Conservation (phyloP, 1,140 invertebrate genomes). For the Drosophila pseudoananassae region DNA sequence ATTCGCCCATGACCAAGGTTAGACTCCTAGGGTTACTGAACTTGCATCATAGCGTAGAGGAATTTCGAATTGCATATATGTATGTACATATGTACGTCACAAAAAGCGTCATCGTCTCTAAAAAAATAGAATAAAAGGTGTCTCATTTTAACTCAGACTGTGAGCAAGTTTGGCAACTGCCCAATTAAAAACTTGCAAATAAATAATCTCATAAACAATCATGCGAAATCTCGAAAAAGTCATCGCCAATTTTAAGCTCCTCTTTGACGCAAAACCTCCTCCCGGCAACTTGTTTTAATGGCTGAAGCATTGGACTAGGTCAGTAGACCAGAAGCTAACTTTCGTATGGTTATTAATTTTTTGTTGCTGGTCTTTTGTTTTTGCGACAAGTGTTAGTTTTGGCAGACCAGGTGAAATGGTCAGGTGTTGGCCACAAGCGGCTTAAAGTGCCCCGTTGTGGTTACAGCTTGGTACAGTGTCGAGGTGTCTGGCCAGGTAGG, state of each 20-base stretch:
- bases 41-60: background rate
- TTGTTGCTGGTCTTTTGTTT: constrained; percentile 17
- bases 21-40: constrained; percentile 32
- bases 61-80: background rate
- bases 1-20: constrained; percentile 52
- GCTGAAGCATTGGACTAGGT: constrained; percentile 60
- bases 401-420: constrained; percentile 39
- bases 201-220: background rate
- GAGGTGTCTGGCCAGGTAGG: constrained; percentile 11
- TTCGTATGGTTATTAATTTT: constrained; percentile 8
- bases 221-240: constrained; percentile 13
- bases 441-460: constrained; percentile 24
- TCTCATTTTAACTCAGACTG: background rate
- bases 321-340: constrained; percentile 50
- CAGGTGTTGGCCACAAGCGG: background rate
- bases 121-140: background rate
- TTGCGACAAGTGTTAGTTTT: constrained; percentile 13
- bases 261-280: constrained; percentile 23
- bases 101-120: background rate
- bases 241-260: constrained; percentile 23
- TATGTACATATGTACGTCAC: background rate
- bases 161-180: background rate
- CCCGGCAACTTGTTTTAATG: constrained; percentile 52
- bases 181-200: background rate
- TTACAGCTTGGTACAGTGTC: constrained; percentile 9